Conservation (phyloP, 2,113 vertebrate genomes). For the Pelmatolapia mariae region DNA sequence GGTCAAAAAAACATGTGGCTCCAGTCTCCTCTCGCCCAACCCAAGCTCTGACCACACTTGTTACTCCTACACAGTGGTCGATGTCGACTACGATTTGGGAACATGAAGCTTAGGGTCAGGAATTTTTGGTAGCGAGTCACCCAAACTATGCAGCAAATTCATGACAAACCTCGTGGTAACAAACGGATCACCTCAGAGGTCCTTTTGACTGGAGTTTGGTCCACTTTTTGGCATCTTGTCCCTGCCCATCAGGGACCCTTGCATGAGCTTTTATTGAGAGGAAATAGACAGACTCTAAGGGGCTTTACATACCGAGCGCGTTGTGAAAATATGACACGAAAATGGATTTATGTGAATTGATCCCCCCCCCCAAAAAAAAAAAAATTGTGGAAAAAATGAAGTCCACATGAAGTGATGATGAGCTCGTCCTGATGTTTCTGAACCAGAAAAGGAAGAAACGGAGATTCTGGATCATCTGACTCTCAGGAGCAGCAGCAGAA, state of each 20-base stretch:
- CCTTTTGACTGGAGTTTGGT: neutral
- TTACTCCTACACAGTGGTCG: no score
- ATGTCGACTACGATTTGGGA: no score
- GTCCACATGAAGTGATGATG: no score
- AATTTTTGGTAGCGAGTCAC: fast-evolving
- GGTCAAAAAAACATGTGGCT: no score
- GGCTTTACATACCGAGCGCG: fast-evolving
- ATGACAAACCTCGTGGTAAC: neutral
- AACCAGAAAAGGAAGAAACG: neutral
- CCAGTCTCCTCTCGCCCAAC: no score
- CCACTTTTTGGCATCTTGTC: neutral
- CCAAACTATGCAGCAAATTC: neutral
- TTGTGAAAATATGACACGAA: neutral
- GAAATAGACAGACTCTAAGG: neutral
- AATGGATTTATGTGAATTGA: neutral
- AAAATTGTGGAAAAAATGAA: neutral
- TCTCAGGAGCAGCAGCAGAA: neutral
- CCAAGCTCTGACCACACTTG: no score
- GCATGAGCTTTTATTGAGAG: neutral
- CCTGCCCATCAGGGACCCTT: no score
- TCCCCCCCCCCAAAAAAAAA: neutral
- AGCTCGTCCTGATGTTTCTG: neutral
- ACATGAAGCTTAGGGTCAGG: no score
- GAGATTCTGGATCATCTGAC: neutral
- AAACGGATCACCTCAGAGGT: neutral